These are phyloP conservation scores for Sussaba pulchella DNA, from an alignment of 2,888 invertebrate species.

Conservation along the genomic window DNA sequence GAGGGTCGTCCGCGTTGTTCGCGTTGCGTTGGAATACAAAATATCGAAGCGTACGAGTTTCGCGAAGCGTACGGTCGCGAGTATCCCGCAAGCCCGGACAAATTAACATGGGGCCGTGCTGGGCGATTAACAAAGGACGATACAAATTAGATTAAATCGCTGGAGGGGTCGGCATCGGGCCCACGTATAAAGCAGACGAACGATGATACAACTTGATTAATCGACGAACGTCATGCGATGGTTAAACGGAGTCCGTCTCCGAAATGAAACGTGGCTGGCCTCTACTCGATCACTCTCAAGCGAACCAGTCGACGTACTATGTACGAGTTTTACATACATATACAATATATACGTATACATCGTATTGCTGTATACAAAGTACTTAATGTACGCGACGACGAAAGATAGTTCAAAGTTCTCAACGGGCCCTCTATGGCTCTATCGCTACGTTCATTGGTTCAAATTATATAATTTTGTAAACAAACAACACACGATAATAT, in stretches of 20 bases:
- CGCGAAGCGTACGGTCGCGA: slow-evolving; percentile 11
- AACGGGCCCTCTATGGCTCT: slow-evolving; percentile 14
- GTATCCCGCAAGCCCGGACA: slow-evolving; percentile 74
- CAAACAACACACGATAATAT: background rate
- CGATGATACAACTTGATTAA: slow-evolving; percentile 84
- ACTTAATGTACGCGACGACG: slow-evolving; percentile 37
- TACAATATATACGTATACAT: background rate
- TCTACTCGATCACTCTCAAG: slow-evolving; percentile 65
- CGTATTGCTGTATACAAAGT: slow-evolving; percentile 22
- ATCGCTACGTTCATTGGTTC: slow-evolving; percentile 2
- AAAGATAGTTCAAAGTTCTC: background rate
- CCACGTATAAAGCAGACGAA: slow-evolving; percentile 77
- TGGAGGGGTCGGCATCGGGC: slow-evolving; percentile 82
- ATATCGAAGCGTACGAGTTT: background rate
- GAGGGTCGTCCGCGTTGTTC: too few species aligned
- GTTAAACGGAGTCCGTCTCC: slow-evolving; percentile 80
- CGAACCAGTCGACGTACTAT: slow-evolving; percentile 24
- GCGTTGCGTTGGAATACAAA: slow-evolving; percentile 1
- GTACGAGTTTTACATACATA: slow-evolving; percentile 20
- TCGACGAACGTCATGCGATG: slow-evolving; percentile 83
- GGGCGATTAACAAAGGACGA: slow-evolving; percentile 83
- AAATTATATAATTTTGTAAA: slow-evolving; percentile 27
- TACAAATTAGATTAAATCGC: slow-evolving; percentile 85
- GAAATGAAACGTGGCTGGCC: slow-evolving; percentile 69
- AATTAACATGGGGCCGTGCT: slow-evolving; percentile 79